A percentile compares a stretch with the other conserved stretches of the same genome.
These are phyloP conservation scores for Crotalus horridus DNA, from an alignment of 2,113 vertebrate species.

Conservation along the genomic window DNA sequence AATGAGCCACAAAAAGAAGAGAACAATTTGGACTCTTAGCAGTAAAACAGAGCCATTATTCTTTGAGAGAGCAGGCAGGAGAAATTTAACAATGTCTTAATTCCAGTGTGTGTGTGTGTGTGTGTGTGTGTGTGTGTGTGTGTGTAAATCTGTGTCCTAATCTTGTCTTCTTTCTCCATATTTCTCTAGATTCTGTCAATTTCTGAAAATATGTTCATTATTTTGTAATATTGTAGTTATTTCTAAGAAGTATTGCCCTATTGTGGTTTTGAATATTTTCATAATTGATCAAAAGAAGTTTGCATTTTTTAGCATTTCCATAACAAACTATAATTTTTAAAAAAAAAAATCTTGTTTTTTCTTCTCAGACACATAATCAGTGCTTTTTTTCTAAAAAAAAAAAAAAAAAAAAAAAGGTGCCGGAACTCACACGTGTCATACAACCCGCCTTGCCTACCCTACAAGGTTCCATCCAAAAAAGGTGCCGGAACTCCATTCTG, in stretches of 20 bases:
- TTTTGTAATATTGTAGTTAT: neutral
- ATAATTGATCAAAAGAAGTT: neutral
- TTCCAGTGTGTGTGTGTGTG: neutral
- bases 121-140: too few species aligned
- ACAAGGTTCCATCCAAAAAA: too few species aligned
- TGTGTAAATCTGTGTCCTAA: neutral
- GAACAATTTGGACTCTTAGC: neutral
- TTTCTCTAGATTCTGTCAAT: neutral
- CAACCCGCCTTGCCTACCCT: too few species aligned
- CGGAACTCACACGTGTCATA: too few species aligned
- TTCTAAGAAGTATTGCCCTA: neutral
- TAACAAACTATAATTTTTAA: neutral
- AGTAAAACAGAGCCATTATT: neutral
- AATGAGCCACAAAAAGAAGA: neutral
- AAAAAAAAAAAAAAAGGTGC: too few species aligned
- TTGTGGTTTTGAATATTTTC: neutral
- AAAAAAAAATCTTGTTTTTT: neutral
- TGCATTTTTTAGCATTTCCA: neutral
- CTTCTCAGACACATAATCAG: neutral
- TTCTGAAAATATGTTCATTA: neutral
- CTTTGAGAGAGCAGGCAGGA: neutral
- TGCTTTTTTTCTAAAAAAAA: too few species aligned
- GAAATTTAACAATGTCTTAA: neutral
- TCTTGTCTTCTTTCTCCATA: neutral
- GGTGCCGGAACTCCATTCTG: too few species aligned